Evolutionary conservation across 2,888 invertebrate genomes (phyloP).

Genomic region (Trichogramma evanescens): DNA sequence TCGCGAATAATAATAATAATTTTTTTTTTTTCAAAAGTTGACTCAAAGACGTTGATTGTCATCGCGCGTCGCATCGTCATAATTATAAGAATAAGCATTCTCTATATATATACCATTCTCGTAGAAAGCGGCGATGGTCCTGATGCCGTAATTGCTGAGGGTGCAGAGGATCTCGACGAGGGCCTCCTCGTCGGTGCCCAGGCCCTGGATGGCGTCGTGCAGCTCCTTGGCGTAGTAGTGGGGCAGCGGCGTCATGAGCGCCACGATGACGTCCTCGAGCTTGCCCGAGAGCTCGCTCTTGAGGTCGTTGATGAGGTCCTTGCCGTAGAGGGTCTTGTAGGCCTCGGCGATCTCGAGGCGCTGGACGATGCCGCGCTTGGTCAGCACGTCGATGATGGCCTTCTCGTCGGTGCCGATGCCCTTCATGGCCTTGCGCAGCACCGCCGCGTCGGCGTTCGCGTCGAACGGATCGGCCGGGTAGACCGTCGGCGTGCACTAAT

Average conservation of each 20-base stretch:
- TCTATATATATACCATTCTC: constrained; percentile 60
- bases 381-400: constrained; percentile 83
- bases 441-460: constrained; percentile 75
- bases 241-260: constrained; percentile 80
- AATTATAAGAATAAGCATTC: too few relatives aligned
- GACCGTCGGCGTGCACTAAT: constrained; percentile 79
- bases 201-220: constrained; percentile 76
- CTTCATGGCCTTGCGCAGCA: constrained; percentile 85
- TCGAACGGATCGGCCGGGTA: constrained; percentile 82
- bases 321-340: constrained; percentile 86
- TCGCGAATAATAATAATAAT: too few relatives aligned
- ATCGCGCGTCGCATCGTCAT: too few relatives aligned
- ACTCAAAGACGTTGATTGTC: too few relatives aligned
- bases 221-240: constrained; percentile 88
- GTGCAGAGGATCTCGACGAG: constrained; percentile 91
- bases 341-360: constrained; percentile 83
- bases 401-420: constrained; percentile 89
- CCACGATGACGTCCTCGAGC: constrained; percentile 84
- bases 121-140: constrained; percentile 77
- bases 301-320: constrained; percentile 73
- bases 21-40: too few relatives aligned
- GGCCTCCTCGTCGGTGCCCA: constrained; percentile 85
- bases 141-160: constrained; percentile 81
- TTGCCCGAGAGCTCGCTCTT: constrained; percentile 86
- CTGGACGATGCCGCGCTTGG: constrained; percentile 82